Evolutionary conservation across 2,113 vertebrate species (phyloP).

Genomic region (Haemorhous mexicanus): DNA sequence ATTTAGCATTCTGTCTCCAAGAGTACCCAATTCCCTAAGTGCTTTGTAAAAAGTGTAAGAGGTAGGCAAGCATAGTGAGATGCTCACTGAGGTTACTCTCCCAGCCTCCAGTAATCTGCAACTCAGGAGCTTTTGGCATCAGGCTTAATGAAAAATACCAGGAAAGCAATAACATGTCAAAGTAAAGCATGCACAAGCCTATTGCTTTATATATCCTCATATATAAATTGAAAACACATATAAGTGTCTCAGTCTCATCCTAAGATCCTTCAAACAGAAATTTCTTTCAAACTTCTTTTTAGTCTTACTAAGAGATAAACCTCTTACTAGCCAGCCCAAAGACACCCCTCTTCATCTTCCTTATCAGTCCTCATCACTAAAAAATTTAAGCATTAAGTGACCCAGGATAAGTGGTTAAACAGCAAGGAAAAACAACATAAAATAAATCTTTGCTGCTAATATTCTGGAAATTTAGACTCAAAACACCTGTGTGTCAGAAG

Average conservation of each 20-base stretch:
- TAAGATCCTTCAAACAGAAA: neutral
- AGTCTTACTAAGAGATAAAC: neutral
- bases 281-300: neutral
- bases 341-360: neutral
- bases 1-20: conserved; percentile 41
- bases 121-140: conserved; percentile 16
- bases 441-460: neutral
- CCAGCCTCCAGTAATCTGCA: neutral
- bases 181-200: neutral
- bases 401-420: neutral
- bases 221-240: neutral
- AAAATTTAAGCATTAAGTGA: neutral
- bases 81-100: neutral
- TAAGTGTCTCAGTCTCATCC: neutral
- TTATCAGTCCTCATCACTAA: neutral
- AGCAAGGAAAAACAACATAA: neutral
- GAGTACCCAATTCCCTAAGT: conserved; percentile 27
- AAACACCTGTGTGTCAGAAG: neutral
- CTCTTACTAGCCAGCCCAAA: neutral
- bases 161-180: conserved; percentile 19
- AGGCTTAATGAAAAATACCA: conserved; percentile 49
- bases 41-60: conserved; percentile 24
- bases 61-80: neutral
- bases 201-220: neutral
- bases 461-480: neutral